Evolutionary conservation across 2,113 vertebrate genomes (phyloP).

Genomic region (Odontesthes bonariensis): DNA sequence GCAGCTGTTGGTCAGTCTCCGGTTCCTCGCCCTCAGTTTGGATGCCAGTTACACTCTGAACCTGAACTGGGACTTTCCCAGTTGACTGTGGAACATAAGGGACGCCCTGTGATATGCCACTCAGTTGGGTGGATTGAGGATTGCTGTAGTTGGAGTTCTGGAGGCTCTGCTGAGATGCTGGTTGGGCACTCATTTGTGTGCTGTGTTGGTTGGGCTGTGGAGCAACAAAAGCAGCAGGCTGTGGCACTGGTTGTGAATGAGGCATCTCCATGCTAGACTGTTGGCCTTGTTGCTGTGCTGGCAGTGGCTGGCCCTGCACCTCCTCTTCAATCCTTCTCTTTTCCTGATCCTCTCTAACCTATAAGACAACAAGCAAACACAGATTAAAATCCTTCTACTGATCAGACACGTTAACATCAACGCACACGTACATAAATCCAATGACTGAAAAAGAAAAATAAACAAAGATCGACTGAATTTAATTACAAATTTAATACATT

Average conservation of each 20-base stretch:
- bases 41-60: constrained; percentile 48
- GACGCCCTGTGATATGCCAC: constrained; percentile 44
- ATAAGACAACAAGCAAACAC: constrained; percentile 18
- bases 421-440: background rate
- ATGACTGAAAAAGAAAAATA: background rate
- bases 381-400: background rate
- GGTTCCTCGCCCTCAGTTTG: constrained; percentile 88
- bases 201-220: constrained; percentile 67
- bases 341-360: constrained; percentile 92
- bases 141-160: constrained; percentile 64
- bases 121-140: constrained; percentile 57
- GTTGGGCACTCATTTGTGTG: constrained; percentile 63
- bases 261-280: constrained; percentile 63
- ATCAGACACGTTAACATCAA: background rate
- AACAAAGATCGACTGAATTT: background rate
- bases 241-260: constrained; percentile 51
- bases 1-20: constrained; percentile 86
- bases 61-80: constrained; percentile 58
- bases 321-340: constrained; percentile 90
- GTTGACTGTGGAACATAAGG: constrained; percentile 58
- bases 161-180: constrained; percentile 66
- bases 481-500: background rate
- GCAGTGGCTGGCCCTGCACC: constrained; percentile 46
- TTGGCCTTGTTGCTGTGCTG: constrained; percentile 73
- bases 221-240: constrained; percentile 50